Conservation (phyloP, 1,140 invertebrate genomes). For the Zelostemma sp. region DNA sequence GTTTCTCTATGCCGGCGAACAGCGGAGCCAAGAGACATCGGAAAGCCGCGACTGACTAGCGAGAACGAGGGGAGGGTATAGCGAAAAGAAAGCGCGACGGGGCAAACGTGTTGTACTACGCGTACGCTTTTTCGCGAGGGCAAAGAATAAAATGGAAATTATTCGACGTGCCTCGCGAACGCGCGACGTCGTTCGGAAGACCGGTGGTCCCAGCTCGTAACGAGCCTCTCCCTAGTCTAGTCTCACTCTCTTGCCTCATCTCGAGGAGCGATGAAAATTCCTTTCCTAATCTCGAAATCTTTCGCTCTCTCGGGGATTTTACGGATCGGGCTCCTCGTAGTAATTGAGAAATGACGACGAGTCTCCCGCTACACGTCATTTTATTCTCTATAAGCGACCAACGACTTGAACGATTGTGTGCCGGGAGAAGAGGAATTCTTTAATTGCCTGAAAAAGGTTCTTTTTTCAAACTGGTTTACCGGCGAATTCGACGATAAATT, state of each 20-base stretch:
- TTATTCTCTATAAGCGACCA: not conserved
- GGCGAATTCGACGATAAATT: not conserved
- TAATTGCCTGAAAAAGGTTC: not conserved
- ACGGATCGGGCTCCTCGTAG: not conserved
- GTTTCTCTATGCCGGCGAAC: slow-evolving; percentile 30
- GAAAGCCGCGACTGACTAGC: slow-evolving; percentile 18
- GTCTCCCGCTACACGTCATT: not conserved
- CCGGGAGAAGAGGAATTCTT: not conserved
- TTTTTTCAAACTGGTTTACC: not conserved
- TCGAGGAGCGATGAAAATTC: not conserved
- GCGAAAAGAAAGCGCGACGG: slow-evolving; percentile 10
- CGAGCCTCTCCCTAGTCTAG: slow-evolving; percentile 40
- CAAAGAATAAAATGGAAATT: slow-evolving; percentile 50
- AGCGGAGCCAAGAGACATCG: slow-evolving; percentile 21
- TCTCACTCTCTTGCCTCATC: not conserved
- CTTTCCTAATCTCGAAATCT: not conserved
- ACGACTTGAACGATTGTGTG: not conserved
- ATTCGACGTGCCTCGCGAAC: slow-evolving; percentile 40
- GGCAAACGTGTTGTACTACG: slow-evolving; percentile 22
- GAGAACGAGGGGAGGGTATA: slow-evolving; percentile 15
- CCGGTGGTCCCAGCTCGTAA: slow-evolving; percentile 52
- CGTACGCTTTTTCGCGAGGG: slow-evolving; percentile 11
- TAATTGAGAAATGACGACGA: slow-evolving; percentile 1
- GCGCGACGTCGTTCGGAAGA: slow-evolving; percentile 41
- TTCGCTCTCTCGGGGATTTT: not conserved